These are phyloP conservation scores for Cherax destructor DNA, from an alignment of 1,140 invertebrate species.

Conservation along the genomic window DNA sequence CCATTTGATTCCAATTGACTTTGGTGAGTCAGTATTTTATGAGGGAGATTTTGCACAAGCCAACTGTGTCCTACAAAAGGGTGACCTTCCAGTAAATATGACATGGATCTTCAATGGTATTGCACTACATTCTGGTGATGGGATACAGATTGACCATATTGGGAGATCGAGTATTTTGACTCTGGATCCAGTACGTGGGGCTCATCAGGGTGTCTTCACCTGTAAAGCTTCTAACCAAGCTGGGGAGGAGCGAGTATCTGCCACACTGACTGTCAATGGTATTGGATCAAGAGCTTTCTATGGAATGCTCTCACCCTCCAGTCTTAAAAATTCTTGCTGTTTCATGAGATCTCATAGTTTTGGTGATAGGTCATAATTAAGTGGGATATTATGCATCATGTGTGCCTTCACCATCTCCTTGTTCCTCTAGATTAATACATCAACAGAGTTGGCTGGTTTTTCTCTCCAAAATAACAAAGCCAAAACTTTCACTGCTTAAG, in stretches of 20 bases:
- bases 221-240: constrained; percentile 76
- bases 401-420: constrained; percentile 1
- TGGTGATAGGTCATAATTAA: constrained; percentile 30
- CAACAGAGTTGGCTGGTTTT: background rate
- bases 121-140: constrained; percentile 66
- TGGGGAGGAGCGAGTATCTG: constrained; percentile 72
- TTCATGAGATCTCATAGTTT: constrained; percentile 14
- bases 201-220: constrained; percentile 75
- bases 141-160: constrained; percentile 77
- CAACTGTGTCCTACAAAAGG: constrained; percentile 88
- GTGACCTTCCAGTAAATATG: constrained; percentile 87
- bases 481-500: background rate
- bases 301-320: background rate
- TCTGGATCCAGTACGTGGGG: constrained; percentile 83
- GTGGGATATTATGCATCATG: constrained; percentile 29
- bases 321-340: background rate
- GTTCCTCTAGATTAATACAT: background rate
- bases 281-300: constrained; percentile 15
- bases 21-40: constrained; percentile 72
- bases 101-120: constrained; percentile 84
- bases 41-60: constrained; percentile 79
- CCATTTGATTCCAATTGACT: constrained; percentile 67
- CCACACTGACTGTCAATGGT: constrained; percentile 64
- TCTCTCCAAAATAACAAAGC: background rate
- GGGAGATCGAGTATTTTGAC: constrained; percentile 84